Evolutionary conservation across 37 sponge, comb jelly and placozoan species (phyloP), one percentile per base, ranked within the genome.

Genomic region (Ephydatia muelleri): DNA sequence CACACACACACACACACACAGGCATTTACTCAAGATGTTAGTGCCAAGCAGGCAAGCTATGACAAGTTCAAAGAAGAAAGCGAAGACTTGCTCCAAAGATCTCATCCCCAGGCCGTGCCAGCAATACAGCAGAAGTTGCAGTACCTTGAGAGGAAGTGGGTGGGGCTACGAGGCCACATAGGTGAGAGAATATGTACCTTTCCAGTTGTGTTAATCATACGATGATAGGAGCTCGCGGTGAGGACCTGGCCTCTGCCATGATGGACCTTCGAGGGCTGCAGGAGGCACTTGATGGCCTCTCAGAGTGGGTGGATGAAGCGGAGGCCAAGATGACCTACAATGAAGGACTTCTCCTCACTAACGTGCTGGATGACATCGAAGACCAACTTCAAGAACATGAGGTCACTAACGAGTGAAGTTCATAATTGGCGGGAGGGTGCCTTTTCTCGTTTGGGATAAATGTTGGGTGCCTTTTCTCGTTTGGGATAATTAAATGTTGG

Each of bases 281-380:
- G 84, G 88, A 93, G 65, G 86, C 92, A 81, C 40, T 96, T 78
- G 94, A 92, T 67, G 80, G 82, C 12, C 87, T 95, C 31, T 67
- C 77, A 57, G 88, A 78, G 19, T 97, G 96, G 96, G 84, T 97
- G 65, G 65, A 67, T 0, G 96, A 83, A 27, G 98, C 98, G 0
- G 92, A 95, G 78, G 67, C 33, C 39, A 82, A 83, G 57, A 72
- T 95, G 79, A 90, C 38, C 0, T 80, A 65, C 71, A 82, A 83
- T 37, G 92, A 93, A 73, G 72, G 35, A 79, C 81, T 43, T 32
- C 97, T 90, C 16, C 83, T 96, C n/a, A 86, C 86, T 25, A 87
- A 82, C 26, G 88, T 89, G 67, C 68, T 86, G 48, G 94, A 93
- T 12, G 72, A 70, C 11, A 80, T 96, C 13, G 89, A 91, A 26